phyloP scores from a whole-genome alignment of 2,113 vertebrate species.

The Camelus dromedarius region DNA sequence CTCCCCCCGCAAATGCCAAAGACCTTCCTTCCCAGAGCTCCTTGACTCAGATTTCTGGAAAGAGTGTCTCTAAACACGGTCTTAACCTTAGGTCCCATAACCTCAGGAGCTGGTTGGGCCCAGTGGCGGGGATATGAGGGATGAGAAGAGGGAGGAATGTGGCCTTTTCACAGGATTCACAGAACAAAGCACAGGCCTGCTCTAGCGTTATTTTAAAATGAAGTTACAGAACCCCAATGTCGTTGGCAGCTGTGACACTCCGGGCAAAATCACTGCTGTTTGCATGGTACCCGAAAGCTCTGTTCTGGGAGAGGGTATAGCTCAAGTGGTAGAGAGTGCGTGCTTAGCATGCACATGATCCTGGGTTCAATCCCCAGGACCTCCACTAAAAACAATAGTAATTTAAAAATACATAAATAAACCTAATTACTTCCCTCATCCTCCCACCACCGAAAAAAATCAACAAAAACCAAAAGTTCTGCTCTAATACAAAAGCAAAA shows the following conservation, averaged over 20 bases:
- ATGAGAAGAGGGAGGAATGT: background rate
- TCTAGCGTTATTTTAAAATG: background rate
- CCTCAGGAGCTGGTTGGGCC: background rate
- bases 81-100: background rate
- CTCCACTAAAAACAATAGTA: too few relatives aligned
- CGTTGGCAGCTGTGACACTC: constrained; percentile 12
- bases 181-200: background rate
- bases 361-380: too few relatives aligned
- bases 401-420: too few relatives aligned
- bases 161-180: background rate
- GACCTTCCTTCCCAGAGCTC: background rate
- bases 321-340: too few relatives aligned
- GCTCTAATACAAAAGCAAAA: constrained; percentile 59
- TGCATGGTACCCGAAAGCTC: constrained; percentile 2
- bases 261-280: background rate
- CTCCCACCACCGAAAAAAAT: too few relatives aligned
- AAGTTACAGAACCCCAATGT: background rate
- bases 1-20: background rate
- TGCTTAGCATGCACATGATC: too few relatives aligned
- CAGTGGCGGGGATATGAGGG: background rate
- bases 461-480: constrained; percentile 23
- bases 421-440: too few relatives aligned
- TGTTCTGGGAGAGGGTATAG: background rate
- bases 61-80: background rate
- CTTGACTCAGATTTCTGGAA: background rate